Percentiles rank a stretch among this genome's conserved stretches.
Evolutionary conservation across 1,140 invertebrate genomes (phyloP).

Genomic region (Globodera rostochiensis): DNA sequence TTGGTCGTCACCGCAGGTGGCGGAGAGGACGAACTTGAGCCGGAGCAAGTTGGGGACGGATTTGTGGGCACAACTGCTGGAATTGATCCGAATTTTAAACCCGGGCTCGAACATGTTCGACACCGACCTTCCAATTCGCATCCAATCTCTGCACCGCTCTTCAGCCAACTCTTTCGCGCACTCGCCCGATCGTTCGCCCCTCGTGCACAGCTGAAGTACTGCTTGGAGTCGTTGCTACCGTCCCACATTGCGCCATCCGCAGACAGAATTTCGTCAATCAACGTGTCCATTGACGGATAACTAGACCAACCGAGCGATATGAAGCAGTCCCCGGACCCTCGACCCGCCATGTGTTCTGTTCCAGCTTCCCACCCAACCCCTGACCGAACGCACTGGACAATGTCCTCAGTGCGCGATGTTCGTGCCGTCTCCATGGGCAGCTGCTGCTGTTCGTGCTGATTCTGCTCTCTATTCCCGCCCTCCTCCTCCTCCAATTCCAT

Average conservation of each 20-base stretch:
- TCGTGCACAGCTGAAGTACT: not conserved
- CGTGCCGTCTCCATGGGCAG: constrained; percentile 12
- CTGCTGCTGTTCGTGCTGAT: not conserved
- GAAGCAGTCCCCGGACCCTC: not conserved
- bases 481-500: not conserved
- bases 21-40: too few species aligned
- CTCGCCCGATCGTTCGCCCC: not conserved
- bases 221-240: not conserved
- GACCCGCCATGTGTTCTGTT: not conserved
- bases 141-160: not conserved
- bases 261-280: constrained; percentile 11
- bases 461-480: not conserved
- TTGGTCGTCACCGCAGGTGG: too few species aligned
- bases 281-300: constrained; percentile 10
- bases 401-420: constrained; percentile 16
- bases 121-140: not conserved
- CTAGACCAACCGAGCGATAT: not conserved
- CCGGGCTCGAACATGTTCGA: too few species aligned
- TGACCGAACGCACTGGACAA: not conserved
- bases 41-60: too few species aligned
- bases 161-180: not conserved
- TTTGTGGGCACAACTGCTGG: too few species aligned
- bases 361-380: too few species aligned
- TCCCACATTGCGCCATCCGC: not conserved
- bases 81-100: too few species aligned